Conservation (phyloP, 2,113 vertebrate genomes). For the Vidua chalybeata region DNA sequence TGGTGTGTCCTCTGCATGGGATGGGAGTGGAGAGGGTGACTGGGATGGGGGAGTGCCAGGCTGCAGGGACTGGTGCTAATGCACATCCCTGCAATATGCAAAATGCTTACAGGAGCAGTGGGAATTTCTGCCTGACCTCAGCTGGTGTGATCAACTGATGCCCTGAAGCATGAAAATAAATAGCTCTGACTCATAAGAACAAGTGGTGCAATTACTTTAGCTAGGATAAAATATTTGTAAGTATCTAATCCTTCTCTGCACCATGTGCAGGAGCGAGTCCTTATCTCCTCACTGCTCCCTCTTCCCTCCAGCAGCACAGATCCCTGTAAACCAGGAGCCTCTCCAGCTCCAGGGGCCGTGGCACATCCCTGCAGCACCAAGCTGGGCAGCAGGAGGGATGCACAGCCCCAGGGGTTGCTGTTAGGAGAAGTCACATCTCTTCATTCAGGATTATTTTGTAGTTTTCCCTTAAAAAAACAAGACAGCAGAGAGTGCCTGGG, state of each 20-base stretch:
- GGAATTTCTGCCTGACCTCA: conserved; percentile 69
- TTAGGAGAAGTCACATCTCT: not conserved
- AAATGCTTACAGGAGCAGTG: conserved; percentile 38
- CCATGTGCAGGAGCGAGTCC: not conserved
- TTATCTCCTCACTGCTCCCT: conserved; percentile 11
- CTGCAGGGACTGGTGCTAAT: not conserved
- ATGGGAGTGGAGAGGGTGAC: not conserved
- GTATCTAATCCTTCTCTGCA: conserved; percentile 59
- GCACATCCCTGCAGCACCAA: not conserved
- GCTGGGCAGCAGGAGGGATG: not conserved
- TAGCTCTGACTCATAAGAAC: conserved; percentile 71
- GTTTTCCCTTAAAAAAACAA: not conserved
- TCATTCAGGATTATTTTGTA: not conserved
- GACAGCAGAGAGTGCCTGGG: not conserved
- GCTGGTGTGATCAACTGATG: conserved; percentile 68
- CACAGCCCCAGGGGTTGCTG: not conserved
- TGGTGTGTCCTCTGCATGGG: not conserved
- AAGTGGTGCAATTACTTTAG: conserved; percentile 71
- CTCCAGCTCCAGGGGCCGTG: not conserved
- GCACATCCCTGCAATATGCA: conserved; percentile 42
- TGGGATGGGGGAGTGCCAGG: not conserved
- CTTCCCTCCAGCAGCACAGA: not conserved
- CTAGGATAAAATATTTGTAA: conserved; percentile 70
- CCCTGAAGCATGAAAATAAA: conserved; percentile 72
- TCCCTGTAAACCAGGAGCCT: not conserved